phyloP scores from a whole-genome alignment of 2,113 vertebrate genomes.

The Sinocyclocheilus rhinocerous region DNA sequence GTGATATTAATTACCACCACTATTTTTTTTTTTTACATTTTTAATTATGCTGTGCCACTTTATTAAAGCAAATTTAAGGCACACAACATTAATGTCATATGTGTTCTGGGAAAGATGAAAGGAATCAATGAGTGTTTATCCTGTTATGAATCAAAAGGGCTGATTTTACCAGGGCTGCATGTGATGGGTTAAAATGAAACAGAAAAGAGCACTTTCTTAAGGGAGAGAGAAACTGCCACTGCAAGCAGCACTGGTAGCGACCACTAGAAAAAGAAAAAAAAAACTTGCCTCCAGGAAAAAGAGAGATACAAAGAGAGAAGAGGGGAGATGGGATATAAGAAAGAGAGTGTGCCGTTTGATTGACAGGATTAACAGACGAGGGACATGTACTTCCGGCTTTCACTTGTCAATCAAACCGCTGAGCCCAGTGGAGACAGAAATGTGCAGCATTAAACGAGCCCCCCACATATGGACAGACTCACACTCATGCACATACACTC shows the following conservation, averaged over 20 bases:
- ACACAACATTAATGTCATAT: neutral
- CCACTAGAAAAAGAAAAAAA: conserved; percentile 26
- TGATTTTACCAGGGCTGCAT: neutral
- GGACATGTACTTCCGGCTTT: conserved; percentile 26
- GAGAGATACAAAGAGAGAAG: conserved; percentile 19
- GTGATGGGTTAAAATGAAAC: neutral
- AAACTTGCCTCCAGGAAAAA: conserved; percentile 45
- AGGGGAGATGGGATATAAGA: conserved; percentile 10
- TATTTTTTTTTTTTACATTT: no score
- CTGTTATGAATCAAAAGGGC: no score
- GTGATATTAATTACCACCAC: no score
- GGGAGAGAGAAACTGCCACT: neutral
- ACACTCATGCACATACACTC: conserved; percentile 20
- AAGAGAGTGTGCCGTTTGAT: neutral
- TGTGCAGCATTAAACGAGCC: conserved; percentile 16
- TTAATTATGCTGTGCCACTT: neutral
- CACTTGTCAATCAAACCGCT: conserved; percentile 47
- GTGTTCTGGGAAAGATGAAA: neutral
- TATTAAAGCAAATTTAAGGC: neutral
- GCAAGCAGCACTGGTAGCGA: neutral
- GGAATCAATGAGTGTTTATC: neutral
- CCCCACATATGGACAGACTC: neutral
- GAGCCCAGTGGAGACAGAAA: neutral
- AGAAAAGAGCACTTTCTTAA: neutral
- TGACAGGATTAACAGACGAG: conserved; percentile 32